These are phyloP conservation scores for Halcyon leucocephala DNA, from an alignment of 2,797 vertebrate genomes.

Conservation along the genomic window DNA sequence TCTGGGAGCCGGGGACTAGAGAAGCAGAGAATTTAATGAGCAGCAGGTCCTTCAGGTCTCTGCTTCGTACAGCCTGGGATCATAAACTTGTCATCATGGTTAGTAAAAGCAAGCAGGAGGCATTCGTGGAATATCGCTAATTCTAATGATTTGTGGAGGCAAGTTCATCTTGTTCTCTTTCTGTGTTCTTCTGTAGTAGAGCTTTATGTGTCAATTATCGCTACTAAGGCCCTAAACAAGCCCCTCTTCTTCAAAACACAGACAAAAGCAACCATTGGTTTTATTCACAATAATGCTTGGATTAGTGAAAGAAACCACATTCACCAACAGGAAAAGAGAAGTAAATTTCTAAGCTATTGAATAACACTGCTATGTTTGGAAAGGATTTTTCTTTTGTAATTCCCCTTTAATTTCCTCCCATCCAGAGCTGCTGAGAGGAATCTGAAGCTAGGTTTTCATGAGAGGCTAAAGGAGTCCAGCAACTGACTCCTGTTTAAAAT, in stretches of 20 bases:
- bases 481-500: slow-evolving; percentile 43
- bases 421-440: slow-evolving; percentile 13
- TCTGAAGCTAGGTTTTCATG: slow-evolving; percentile 30
- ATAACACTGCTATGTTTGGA: slow-evolving; percentile 59
- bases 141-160: neutral
- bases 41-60: neutral
- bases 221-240: slow-evolving; percentile 21
- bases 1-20: neutral
- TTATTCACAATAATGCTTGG: slow-evolving; percentile 46
- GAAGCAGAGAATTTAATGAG: neutral
- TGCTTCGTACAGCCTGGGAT: neutral
- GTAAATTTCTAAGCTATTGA: slow-evolving; percentile 61
- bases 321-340: slow-evolving; percentile 49
- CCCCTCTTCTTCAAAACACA: slow-evolving; percentile 25
- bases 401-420: slow-evolving; percentile 56
- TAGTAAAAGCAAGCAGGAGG: neutral
- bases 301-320: slow-evolving; percentile 59
- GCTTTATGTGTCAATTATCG: neutral
- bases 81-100: neutral
- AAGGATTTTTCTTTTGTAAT: slow-evolving; percentile 50
- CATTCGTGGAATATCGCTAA: neutral
- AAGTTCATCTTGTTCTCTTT: neutral
- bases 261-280: slow-evolving; percentile 6
- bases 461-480: neutral
- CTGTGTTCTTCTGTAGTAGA: neutral